Base-by-base conservation (phyloP, 2,888 invertebrate species). In the Caenorhabditis panamensis region DNA sequence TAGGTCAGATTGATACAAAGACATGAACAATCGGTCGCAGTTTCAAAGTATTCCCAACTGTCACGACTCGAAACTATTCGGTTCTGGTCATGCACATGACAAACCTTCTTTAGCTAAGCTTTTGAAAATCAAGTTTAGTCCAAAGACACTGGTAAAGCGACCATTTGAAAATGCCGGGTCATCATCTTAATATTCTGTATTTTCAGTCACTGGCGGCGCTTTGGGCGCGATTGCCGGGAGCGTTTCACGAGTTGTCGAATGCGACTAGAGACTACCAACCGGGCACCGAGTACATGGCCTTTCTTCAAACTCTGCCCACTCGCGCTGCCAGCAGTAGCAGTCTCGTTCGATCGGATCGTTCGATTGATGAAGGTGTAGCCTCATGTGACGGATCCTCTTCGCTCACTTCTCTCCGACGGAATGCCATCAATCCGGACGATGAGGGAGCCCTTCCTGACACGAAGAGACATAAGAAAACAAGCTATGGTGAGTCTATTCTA, bases 281-380 rank as follows among this genome's bases (percentile, higher is more conserved):
- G n/a, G 93, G 93, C 49, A 91, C 91, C 51, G 93, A 93, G 87
- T 93, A 92, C 89, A 91, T 92, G 85, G 92, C 93, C 83, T 93
- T 92, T 89, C 92, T 93, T 18, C 91, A 92, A 75, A 87, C 92
- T 28, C 86, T 92, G 53, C 92, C 92, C 11, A 87, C 78, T 54
- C 62, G 84, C 61, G 82, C 83, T 73, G 84, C 77, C 77, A 85
- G 88, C 69, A 87, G 91, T 84, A 92, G 71, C 58, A 79, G 79
- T 58, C 80, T 86, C 18, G 77, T 86, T 54, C 78, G 86, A 67
- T 82, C 83, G 51, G 86, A 86, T 75, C 75, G 84, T 16, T 83
- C 82, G n/a, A 83, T 84, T 8, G 86, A 84, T 61, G 84, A 83
- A 24, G 84, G 86, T 13, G 84, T 84, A 26, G 77, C 84, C 16